Percentiles rank a stretch among this genome's conserved stretches.
phyloP scores from a whole-genome alignment of 2,797 vertebrate genomes.

The Sebastes itinus region DNA sequence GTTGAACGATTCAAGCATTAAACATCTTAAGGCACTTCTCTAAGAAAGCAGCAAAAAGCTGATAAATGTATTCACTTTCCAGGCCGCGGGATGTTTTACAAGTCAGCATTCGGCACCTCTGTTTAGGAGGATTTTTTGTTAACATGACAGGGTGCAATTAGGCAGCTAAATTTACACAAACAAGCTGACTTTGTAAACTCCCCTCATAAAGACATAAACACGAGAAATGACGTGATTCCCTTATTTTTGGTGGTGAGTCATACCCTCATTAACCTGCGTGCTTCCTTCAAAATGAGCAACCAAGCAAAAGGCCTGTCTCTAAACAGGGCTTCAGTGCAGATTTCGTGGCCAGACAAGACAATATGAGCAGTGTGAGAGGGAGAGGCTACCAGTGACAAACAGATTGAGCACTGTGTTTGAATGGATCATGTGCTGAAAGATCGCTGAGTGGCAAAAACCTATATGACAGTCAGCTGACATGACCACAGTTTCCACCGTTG shows the following conservation, averaged over 20 bases:
- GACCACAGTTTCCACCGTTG: slow-evolving; percentile 51
- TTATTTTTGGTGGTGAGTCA: slow-evolving; percentile 52
- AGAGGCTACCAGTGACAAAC: slow-evolving; percentile 50
- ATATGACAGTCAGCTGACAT: slow-evolving; percentile 75
- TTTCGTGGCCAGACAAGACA: slow-evolving; percentile 42
- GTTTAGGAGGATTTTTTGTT: slow-evolving; percentile 31
- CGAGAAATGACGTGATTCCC: slow-evolving; percentile 34
- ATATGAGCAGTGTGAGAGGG: slow-evolving; percentile 52
- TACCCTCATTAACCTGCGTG: slow-evolving; percentile 52
- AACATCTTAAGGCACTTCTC: neutral
- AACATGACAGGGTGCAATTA: slow-evolving; percentile 56
- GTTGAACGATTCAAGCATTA: neutral
- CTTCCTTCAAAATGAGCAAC: slow-evolving; percentile 27
- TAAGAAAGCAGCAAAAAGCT: neutral
- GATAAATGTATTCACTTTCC: neutral
- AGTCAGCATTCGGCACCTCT: slow-evolving; percentile 41
- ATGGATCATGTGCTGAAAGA: slow-evolving; percentile 70
- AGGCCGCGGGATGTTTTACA: neutral
- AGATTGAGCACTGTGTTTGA: slow-evolving; percentile 67
- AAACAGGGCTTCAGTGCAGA: slow-evolving; percentile 6
- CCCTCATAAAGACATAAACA: slow-evolving; percentile 62
- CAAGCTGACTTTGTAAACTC: slow-evolving; percentile 57
- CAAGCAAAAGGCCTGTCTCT: neutral
- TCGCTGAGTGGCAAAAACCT: slow-evolving; percentile 67
- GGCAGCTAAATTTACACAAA: slow-evolving; percentile 54